Conservation (phyloP, 2,888 invertebrate species). For the Catocala sponsa region DNA sequence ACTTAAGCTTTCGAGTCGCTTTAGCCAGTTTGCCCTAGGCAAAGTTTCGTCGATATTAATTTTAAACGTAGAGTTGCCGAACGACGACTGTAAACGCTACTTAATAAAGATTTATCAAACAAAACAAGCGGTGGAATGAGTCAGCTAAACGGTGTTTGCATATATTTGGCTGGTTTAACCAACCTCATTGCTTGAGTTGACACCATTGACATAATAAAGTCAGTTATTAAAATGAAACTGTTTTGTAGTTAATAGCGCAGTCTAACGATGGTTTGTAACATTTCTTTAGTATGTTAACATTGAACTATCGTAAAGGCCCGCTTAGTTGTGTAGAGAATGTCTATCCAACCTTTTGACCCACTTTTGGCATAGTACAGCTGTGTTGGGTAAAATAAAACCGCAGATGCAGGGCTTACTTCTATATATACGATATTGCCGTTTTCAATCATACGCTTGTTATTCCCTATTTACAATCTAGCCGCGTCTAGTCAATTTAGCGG, state of each 20-base stretch:
- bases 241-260: too few relatives aligned
- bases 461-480: constrained; percentile 51
- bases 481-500: constrained; percentile 51
- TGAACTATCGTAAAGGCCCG: constrained; percentile 1
- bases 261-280: too few relatives aligned
- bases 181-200: too few relatives aligned
- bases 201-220: too few relatives aligned
- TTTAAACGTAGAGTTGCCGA: neutral
- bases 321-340: constrained; percentile 21
- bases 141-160: too few relatives aligned
- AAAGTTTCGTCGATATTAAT: neutral
- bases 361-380: constrained; percentile 18
- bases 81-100: too few relatives aligned
- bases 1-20: constrained; percentile 7
- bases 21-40: neutral
- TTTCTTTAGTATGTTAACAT: constrained; percentile 3
- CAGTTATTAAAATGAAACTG: too few relatives aligned
- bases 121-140: too few relatives aligned
- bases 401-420: constrained; percentile 15
- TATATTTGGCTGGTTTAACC: too few relatives aligned
- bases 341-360: constrained; percentile 41
- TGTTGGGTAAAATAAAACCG: constrained; percentile 25
- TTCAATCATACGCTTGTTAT: constrained; percentile 48
- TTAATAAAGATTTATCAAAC: too few relatives aligned
- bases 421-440: constrained; percentile 29